These are phyloP conservation scores for Ianthella basta DNA, from an alignment of 37 sponge, comb jelly and placozoan genomes.

Conservation along the genomic window DNA sequence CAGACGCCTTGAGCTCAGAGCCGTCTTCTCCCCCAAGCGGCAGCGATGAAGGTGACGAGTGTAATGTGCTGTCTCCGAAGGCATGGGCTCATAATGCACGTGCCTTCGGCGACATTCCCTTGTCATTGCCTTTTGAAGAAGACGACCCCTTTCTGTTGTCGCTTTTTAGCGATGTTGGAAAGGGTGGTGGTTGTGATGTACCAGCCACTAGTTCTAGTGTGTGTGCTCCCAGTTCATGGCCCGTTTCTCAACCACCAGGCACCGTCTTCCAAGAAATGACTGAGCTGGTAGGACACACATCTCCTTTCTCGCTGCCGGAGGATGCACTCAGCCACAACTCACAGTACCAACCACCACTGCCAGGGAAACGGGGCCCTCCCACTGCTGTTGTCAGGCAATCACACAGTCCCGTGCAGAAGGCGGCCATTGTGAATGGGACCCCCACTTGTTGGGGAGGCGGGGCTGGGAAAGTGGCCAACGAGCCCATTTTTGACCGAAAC, in stretches of 20 bases:
- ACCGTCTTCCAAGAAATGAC: too few relatives aligned
- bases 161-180: neutral
- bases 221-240: neutral
- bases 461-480: neutral
- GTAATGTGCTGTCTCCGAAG: neutral
- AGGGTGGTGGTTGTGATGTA: neutral
- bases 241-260: slow-evolving; percentile 2
- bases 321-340: too few relatives aligned
- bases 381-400: too few relatives aligned
- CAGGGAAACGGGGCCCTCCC: slow-evolving; percentile 1
- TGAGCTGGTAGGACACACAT: too few relatives aligned
- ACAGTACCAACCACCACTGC: neutral
- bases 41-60: slow-evolving; percentile 19
- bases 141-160: neutral
- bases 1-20: slow-evolving; percentile 7
- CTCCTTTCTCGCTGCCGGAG: too few relatives aligned
- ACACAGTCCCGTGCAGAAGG: too few relatives aligned
- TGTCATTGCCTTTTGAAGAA: slow-evolving; percentile 9
- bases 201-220: neutral
- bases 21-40: slow-evolving; percentile 15
- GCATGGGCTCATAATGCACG: too few relatives aligned
- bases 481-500: slow-evolving; percentile 29
- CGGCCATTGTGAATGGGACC: too few relatives aligned
- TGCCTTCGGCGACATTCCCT: neutral
- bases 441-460: slow-evolving; percentile 1